Evolutionary conservation across 2,888 invertebrate genomes (phyloP), one percentile per base, ranked within the genome.

Genomic region (Graphium colonna): DNA sequence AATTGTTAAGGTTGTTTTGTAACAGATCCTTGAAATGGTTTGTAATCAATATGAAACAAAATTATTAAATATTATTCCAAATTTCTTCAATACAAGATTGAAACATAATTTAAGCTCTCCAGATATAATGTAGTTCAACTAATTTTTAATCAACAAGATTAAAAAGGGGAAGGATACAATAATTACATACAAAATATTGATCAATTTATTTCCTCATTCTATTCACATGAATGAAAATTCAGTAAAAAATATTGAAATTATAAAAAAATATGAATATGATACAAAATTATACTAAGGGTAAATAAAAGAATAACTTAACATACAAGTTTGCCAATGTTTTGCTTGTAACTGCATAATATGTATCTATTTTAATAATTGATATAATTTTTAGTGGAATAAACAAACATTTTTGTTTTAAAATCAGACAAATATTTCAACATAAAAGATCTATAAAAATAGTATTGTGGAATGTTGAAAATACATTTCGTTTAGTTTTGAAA

Each of bases 231-330:
- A 78, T 79, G 76, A 77, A 76, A 74, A 75, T 73, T 73, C 68
- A 73, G 70, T 71, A 73, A 71, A 70, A 72, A 73, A 72, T 75
- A 74, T 71, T 71, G 67, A 67, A 72, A 73, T 73, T 68, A 69
- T 71, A 75, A 75, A 81, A 78, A 79, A 77, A 76, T 74, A 77
- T 71, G 63, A 70, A 75, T 76, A 75, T 67, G 75, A 75, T 79
- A 80, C 73, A 80, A 80, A 79, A 76, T 79, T 81, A 83, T 69
- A 72, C 78, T 79, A 82, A 79, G 60, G 68, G 70, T 77, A 77
- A 66, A 63, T 62, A 61, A 72, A 74, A 68, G 60, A 52, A 47
- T 57, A 55, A 56, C 56, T 46, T 28, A 46, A 46, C 38, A 46
- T 28, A 28, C 40, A 54, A 38, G 28, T 42, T 50, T 43, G 50